phyloP scores from a whole-genome alignment of 2,797 vertebrate genomes.

The Takifugu rubripes region DNA sequence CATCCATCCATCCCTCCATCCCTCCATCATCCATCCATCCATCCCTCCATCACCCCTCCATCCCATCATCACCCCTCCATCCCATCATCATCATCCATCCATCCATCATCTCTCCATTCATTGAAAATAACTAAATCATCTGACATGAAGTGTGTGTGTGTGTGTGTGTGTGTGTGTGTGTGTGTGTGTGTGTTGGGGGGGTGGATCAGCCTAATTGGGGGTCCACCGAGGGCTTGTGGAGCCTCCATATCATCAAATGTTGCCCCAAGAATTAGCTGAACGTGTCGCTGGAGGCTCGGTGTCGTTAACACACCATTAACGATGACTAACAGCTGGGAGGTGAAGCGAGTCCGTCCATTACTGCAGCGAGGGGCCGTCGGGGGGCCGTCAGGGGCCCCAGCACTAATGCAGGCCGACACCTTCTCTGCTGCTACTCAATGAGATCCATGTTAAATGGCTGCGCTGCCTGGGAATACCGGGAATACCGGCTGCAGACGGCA shows the following conservation, averaged over 20 bases:
- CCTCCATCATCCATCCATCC: no score
- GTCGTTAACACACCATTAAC: conserved; percentile 46
- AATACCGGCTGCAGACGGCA: conserved; percentile 45
- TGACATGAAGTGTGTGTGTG: no score
- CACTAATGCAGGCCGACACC: conserved; percentile 48
- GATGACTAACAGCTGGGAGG: conserved; percentile 34
- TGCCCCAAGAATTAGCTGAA: conserved; percentile 9
- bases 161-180: no score
- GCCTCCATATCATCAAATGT: conserved; percentile 9
- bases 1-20: no score
- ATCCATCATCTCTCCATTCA: no score
- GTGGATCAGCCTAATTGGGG: no score
- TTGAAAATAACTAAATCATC: no score
- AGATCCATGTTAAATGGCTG: conserved; percentile 64
- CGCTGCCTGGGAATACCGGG: conserved; percentile 51
- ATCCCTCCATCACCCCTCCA: no score
- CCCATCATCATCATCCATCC: no score
- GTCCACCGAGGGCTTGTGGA: neutral
- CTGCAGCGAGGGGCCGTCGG: conserved; percentile 4
- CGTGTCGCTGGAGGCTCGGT: conserved; percentile 14
- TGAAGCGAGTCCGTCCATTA: conserved; percentile 36
- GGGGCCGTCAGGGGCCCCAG: conserved; percentile 23
- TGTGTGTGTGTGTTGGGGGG: no score
- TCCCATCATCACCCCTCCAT: no score
- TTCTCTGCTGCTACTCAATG: conserved; percentile 49